Percentiles rank a stretch among this genome's conserved stretches.
phyloP scores from a whole-genome alignment of 2,797 vertebrate species.

The Phyllotis vaccarum region DNA sequence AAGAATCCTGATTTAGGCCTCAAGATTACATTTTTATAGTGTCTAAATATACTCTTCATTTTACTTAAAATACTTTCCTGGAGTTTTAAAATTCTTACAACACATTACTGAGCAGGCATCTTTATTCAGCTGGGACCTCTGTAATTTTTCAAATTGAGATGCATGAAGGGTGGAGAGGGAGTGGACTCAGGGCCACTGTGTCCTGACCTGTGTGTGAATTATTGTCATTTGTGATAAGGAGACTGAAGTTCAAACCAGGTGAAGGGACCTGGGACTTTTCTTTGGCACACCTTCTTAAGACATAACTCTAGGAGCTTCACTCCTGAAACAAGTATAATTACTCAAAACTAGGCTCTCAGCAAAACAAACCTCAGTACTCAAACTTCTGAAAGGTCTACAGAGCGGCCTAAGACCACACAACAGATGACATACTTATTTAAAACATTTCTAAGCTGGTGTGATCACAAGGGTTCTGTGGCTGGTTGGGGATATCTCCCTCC shows the following conservation, averaged over 20 bases:
- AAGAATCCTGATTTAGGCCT: neutral
- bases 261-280: neutral
- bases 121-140: conserved; percentile 33
- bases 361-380: neutral
- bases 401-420: neutral
- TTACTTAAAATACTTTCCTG: conserved; percentile 54
- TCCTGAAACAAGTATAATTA: conserved; percentile 1
- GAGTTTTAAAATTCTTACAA: conserved; percentile 47
- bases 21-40: conserved; percentile 18
- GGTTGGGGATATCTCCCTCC: neutral
- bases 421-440: neutral
- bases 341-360: neutral
- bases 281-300: neutral
- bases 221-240: neutral
- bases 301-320: neutral
- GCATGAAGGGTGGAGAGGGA: conserved; percentile 3
- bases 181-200: neutral
- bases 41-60: conserved; percentile 45
- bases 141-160: neutral
- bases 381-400: neutral
- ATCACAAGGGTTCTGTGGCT: neutral
- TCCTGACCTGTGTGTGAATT: neutral
- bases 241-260: neutral
- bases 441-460: neutral
- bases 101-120: neutral